Base-by-base conservation (phyloP, 1,140 invertebrate species). In the Lepidurus packardi region DNA sequence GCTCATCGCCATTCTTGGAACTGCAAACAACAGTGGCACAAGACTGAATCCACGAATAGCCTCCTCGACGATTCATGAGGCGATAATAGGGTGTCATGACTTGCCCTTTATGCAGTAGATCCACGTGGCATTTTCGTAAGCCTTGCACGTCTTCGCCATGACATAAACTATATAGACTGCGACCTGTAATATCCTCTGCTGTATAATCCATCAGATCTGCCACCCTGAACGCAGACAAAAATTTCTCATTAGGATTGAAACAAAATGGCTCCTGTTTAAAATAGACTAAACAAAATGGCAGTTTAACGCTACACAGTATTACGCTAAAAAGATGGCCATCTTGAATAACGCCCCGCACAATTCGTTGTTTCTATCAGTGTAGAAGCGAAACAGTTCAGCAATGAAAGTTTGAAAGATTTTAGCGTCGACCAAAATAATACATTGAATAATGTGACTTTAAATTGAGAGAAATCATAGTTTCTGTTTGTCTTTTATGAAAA, bases 11-110 rank as follows among this genome's bases (percentile, higher is more conserved):
- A 82, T 96, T 98, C 86, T 97, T 98, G 9, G 92, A 92, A 84
- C 92, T 97, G 86, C 94, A 97, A 73, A 98, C 94, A 9, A 98
- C 94, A 0, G 96, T 98, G 42, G 95, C 96, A 85, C 96, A 98
- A 0, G 94, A 97, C 86, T 98, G 96, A 76, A 98, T 87, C 96
- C 96, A 98, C 43, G 94, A 95, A 86, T 93, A 98, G 3, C 97
- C 96, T 7, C 96, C 96, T 80, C 90, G 92, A 85, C 97, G 97
- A 86, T 97, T 98, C 91, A 98, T 96, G 81, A 98, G 83, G 83
- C 96, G 90, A 85, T 96, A 98, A 86, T 98, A 98, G 84, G 95
- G 94, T 7, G 95, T 97, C 85, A 98, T 88, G 42, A 98, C 95
- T 87, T 98, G 97, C 7, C 97, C 96, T 87, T 98, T 98, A 84